Evolutionary conservation across 2,888 invertebrate genomes (phyloP).

Genomic region (Rhogogaster chlorosoma): DNA sequence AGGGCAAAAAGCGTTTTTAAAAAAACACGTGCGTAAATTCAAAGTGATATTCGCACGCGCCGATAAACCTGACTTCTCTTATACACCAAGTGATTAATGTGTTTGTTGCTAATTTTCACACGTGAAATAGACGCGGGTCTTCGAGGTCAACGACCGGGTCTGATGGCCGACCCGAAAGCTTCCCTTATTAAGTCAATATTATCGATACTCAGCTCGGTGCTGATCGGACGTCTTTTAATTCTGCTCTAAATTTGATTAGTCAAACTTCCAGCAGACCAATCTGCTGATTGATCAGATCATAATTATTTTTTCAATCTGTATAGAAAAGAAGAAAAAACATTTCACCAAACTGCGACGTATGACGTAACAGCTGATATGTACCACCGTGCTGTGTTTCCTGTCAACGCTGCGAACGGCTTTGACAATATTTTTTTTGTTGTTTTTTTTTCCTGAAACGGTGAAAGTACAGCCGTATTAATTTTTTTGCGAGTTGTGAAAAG

Average conservation of each 20-base stretch:
- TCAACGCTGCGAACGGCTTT: neutral
- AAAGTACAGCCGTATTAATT: neutral
- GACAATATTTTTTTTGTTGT: neutral
- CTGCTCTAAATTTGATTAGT: neutral
- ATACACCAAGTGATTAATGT: conserved; percentile 37
- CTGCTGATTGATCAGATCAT: neutral
- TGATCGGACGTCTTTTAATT: neutral
- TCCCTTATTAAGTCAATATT: neutral
- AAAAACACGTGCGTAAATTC: conserved; percentile 14
- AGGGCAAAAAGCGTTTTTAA: neutral
- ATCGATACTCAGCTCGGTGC: neutral
- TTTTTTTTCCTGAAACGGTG: neutral
- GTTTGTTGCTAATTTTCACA: conserved; percentile 43
- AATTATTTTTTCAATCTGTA: neutral
- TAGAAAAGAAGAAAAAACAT: neutral
- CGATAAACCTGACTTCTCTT: neutral
- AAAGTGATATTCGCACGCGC: conserved; percentile 19
- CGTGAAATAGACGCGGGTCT: conserved; percentile 31
- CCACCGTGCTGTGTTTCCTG: neutral
- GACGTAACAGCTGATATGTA: neutral
- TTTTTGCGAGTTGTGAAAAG: neutral
- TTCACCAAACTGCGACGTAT: neutral
- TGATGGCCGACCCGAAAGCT: conserved; percentile 13
- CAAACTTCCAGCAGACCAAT: neutral
- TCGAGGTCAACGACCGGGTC: conserved; percentile 6